Percentiles rank a stretch among this genome's conserved stretches.
Evolutionary conservation across 2,113 vertebrate genomes (phyloP).

Genomic region (Columbina picui): DNA sequence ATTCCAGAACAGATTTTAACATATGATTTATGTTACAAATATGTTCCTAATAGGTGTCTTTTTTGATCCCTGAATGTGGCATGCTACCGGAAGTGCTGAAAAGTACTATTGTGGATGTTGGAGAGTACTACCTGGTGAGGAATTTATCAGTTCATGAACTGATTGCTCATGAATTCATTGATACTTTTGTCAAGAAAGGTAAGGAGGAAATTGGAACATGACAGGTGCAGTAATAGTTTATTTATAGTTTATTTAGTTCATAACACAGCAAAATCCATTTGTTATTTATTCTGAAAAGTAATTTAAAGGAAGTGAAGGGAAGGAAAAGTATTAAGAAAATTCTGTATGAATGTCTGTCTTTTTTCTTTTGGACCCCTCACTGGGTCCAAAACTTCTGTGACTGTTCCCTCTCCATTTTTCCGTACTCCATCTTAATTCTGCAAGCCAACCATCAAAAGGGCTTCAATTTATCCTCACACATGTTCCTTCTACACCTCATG

Average conservation of each 20-base stretch:
- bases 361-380: too few relatives aligned
- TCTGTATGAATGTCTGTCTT: neutral
- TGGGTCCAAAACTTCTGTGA: neutral
- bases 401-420: neutral
- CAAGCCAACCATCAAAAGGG: neutral
- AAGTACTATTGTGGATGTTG: slow-evolving; percentile 70
- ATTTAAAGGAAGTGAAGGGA: neutral
- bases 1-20: neutral
- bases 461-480: neutral
- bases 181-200: slow-evolving; percentile 85
- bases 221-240: too few relatives aligned
- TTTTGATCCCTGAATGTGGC: slow-evolving; percentile 89
- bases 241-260: neutral
- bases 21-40: neutral
- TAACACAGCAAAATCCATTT: neutral
- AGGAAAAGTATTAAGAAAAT: neutral
- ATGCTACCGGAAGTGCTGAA: slow-evolving; percentile 78
- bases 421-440: neutral
- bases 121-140: slow-evolving; percentile 84
- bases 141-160: slow-evolving; percentile 81
- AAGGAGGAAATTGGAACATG: slow-evolving; percentile 3
- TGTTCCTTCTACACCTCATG: neutral
- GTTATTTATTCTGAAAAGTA: neutral
- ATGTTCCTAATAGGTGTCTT: slow-evolving; percentile 80
- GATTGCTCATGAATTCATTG: slow-evolving; percentile 79